Base-by-base conservation (phyloP, 2,113 vertebrate genomes). In the Porphyrio hochstetteri region DNA sequence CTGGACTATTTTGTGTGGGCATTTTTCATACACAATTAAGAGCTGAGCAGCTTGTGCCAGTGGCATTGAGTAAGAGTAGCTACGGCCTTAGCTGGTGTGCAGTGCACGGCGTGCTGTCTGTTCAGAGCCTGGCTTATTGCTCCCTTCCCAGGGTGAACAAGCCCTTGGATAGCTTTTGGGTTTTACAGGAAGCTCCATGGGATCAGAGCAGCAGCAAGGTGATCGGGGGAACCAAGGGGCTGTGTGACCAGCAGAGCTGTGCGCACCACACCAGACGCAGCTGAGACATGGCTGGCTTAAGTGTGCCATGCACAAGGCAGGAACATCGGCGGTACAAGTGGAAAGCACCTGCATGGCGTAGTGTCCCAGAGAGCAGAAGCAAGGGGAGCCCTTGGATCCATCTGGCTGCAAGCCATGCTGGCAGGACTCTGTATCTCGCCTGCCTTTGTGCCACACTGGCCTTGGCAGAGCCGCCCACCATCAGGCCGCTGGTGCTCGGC, bases 211-310 rank as follows among this genome's bases (percentile, higher is more conserved):
- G 83, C 10, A 10, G 72, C 6, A 18, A 65, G 50, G 33, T 21
- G 44, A 38, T 36, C 86, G 75, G 25, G 16, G 52, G 28, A 46
- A 69, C 40, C 2, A 2, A 78, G 82, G 60, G 44, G 40, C 55
- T 56, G 44, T 28, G 50, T 40, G 72, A 25, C 53, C 36, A 16
- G 77, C 46, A 11, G 70, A 33, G 48, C 53, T 64, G 48, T 5
- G 2, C 1, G 1, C 1, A 0, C 40, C 0, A 0, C n/a, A 44
- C 10, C 61, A 27, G 79, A 9, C 24, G 12, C 57, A 24, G 29
- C 35, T 53, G 82, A 70, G 57, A 67, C 0, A 0, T 0, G 10
- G 20, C 3, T 0, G 11, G 52, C 25, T 67, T 33, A 18, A 65
- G 46, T 0, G 1, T 70, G 65, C 13, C 2, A 1, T 1, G 19